Conservation (phyloP, 1,140 invertebrate genomes). For the Calycopis cecrops region DNA sequence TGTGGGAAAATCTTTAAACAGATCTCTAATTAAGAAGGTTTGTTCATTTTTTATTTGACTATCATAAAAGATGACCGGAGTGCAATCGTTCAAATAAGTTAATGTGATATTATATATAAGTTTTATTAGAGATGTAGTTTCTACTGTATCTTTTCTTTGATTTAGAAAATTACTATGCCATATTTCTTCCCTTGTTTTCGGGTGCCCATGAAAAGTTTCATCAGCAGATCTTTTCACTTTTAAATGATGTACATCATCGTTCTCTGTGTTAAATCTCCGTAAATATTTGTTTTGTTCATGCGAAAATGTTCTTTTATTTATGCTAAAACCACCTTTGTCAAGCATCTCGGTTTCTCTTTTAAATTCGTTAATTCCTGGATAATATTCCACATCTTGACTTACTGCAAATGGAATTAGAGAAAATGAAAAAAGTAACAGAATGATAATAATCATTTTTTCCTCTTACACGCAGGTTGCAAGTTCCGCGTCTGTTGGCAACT, state of each 20-base stretch:
- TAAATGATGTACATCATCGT: conserved; percentile 6
- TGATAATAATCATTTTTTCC: background rate
- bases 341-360: conserved; percentile 18
- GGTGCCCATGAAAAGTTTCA: conserved; percentile 72
- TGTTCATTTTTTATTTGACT: conserved; percentile 72
- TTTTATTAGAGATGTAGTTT: conserved; percentile 73
- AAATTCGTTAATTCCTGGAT: conserved; percentile 26
- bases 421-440: background rate
- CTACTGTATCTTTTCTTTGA: conserved; percentile 52
- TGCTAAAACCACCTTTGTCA: background rate
- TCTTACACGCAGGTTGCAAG: background rate
- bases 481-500: background rate
- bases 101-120: conserved; percentile 75
- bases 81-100: conserved; percentile 77
- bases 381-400: conserved; percentile 37
- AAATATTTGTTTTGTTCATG: background rate
- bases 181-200: conserved; percentile 74
- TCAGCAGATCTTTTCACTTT: conserved; percentile 52
- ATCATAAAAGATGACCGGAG: conserved; percentile 79
- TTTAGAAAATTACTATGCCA: conserved; percentile 70
- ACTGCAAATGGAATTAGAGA: background rate
- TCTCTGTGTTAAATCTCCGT: conserved; percentile 12
- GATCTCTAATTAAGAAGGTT: conserved; percentile 71
- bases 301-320: conserved; percentile 10
- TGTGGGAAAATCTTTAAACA: conserved; percentile 76